phyloP scores from a whole-genome alignment of 2,888 invertebrate genomes.

The Ditula angustiorana region DNA sequence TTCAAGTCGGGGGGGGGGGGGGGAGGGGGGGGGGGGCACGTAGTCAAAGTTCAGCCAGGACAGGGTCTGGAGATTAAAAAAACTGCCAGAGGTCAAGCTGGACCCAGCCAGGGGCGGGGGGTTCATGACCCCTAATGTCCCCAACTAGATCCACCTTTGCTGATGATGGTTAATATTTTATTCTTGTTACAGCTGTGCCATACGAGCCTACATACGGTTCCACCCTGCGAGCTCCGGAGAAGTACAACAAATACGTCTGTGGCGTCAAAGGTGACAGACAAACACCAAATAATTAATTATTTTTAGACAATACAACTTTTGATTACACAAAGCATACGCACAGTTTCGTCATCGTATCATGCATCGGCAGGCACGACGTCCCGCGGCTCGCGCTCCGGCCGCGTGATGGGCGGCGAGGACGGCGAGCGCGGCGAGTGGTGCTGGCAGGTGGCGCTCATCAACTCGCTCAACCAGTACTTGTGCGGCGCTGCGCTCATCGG shows the following conservation, averaged over 20 bases:
- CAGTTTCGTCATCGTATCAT: no score
- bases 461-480: slow-evolving; percentile 96
- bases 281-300: neutral
- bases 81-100: no score
- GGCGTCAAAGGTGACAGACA: slow-evolving; percentile 91
- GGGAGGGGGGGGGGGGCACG: no score
- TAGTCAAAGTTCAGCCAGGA: no score
- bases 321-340: no score
- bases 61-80: no score
- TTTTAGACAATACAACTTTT: no score
- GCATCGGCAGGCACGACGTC: slow-evolving; percentile 58
- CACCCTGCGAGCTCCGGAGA: slow-evolving; percentile 88
- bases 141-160: neutral
- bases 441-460: slow-evolving; percentile 97
- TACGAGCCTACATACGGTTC: slow-evolving; percentile 83
- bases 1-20: no score
- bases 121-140: no score
- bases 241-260: slow-evolving; percentile 95
- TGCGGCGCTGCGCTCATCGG: slow-evolving; percentile 97
- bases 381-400: slow-evolving; percentile 61
- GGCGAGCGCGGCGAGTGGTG: slow-evolving; percentile 97
- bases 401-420: slow-evolving; percentile 96
- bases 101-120: no score
- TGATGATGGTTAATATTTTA: neutral
- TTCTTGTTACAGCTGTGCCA: slow-evolving; percentile 61